These are phyloP conservation scores for Pheosia gnoma DNA, from an alignment of 2,888 invertebrate genomes.

Conservation along the genomic window DNA sequence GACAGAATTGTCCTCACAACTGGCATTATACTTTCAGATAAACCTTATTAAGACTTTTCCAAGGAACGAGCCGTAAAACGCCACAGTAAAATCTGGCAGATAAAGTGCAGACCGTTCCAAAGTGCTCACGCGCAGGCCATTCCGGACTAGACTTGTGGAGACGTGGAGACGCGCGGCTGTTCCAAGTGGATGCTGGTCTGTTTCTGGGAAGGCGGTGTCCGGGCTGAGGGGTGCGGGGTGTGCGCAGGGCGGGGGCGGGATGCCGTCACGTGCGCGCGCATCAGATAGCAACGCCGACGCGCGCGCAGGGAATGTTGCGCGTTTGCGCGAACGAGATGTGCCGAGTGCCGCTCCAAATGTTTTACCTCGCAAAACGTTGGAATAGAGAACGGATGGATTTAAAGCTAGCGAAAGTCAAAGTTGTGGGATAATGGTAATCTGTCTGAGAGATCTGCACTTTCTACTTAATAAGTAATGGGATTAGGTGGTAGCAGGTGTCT, in stretches of 20 bases:
- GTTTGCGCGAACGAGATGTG: slow-evolving; percentile 22
- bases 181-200: slow-evolving; percentile 33
- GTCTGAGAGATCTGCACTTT: not conserved
- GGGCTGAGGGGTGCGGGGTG: slow-evolving; percentile 22
- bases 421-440: not conserved
- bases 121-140: slow-evolving; percentile 57
- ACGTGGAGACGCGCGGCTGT: slow-evolving; percentile 49
- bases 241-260: slow-evolving; percentile 40
- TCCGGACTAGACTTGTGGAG: slow-evolving; percentile 46
- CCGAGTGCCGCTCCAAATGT: slow-evolving; percentile 4
- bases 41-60: slow-evolving; percentile 40
- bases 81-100: slow-evolving; percentile 42
- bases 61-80: slow-evolving; percentile 43
- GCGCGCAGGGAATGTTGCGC: slow-evolving; percentile 55
- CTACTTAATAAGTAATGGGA: not conserved
- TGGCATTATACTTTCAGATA: slow-evolving; percentile 19
- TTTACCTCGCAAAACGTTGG: slow-evolving; percentile 5
- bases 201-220: slow-evolving; percentile 44
- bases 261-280: slow-evolving; percentile 75
- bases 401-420: not conserved
- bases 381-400: slow-evolving; percentile 4
- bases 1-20: not conserved
- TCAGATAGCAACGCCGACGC: slow-evolving; percentile 59
- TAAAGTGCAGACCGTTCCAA: slow-evolving; percentile 50
- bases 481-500: too few relatives aligned